Base-by-base conservation (phyloP, 2,113 vertebrate species). In the Nesoenas mayeri region DNA sequence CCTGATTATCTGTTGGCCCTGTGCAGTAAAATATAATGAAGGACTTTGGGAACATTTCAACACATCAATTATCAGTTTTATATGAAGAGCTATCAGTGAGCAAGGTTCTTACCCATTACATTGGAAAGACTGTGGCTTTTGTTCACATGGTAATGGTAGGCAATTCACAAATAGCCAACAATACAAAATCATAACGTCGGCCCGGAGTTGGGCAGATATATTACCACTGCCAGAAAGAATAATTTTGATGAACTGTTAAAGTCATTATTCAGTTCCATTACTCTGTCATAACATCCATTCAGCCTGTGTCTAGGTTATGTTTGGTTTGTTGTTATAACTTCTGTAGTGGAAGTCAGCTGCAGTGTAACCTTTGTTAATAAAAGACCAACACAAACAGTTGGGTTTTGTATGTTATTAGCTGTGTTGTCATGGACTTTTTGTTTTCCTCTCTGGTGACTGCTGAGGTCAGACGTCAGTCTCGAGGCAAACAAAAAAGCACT, bases 381-480 rank as follows among this genome's bases (percentile, higher is more conserved):
- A 90, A 67, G 94, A 83, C 79, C 81, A 74, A 85, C 72, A 78
- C 89, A 77, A 90, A 70, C 79, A 65, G 62, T 74, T 93, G 89
- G 79, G 84, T 38, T 87, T 87, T 78, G 58, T 91, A 66, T 93
- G 77, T 65, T 86, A 15, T 90, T 83, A 79, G 79, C 91, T 6
- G 4, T 67, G 91, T 87, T 94, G 77, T 93, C 95, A 71, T 31
- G 86, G 93, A 56, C 93, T 82, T 91, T 96, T 92, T 96, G 92
- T 96, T 91, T 95, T 93, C 73, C 79, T 66, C 94, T 91, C 79
- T 88, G 79, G 36, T 90, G 91, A 61, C 88, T 97, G 89, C 93
- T 93, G 95, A 96, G 95, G 79, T 97, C 93, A 97, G 91, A 93
- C 25, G 7, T 94, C 95, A 89, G 90, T 93, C 93, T 87, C 67